These are phyloP conservation scores for Cataglyphis livida DNA, from an alignment of 2,888 invertebrate species.

Conservation along the genomic window DNA sequence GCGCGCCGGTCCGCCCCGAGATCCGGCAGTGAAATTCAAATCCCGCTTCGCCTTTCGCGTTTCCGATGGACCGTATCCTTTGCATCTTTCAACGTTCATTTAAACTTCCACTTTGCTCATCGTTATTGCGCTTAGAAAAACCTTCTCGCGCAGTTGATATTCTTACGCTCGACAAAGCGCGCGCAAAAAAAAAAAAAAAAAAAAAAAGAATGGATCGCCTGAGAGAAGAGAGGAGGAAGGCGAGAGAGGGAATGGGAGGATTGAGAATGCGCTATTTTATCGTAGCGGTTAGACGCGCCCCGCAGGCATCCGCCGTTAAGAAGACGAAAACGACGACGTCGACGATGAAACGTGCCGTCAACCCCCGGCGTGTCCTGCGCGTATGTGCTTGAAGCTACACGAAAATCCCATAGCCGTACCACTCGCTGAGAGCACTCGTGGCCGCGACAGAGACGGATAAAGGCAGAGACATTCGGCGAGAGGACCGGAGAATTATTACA, in stretches of 20 bases:
- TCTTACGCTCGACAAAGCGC: conserved; percentile 45
- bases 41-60: neutral
- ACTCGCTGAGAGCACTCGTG: conserved; percentile 1
- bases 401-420: conserved; percentile 68
- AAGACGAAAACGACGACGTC: conserved; percentile 58
- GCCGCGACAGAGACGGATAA: conserved; percentile 42
- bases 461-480: conserved; percentile 35
- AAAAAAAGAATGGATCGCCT: neutral
- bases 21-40: neutral
- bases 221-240: neutral
- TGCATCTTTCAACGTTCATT: conserved; percentile 54
- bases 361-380: conserved; percentile 37
- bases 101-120: conserved; percentile 63
- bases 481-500: conserved; percentile 63
- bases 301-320: conserved; percentile 33
- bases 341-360: conserved; percentile 47
- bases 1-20: neutral
- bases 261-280: conserved; percentile 64
- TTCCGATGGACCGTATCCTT: conserved; percentile 36
- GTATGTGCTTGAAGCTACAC: conserved; percentile 57
- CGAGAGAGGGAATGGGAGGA: conserved; percentile 24
- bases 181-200: conserved; percentile 34
- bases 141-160: conserved; percentile 25
- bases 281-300: conserved; percentile 40
- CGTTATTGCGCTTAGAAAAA: conserved; percentile 58